A percentile compares a stretch with the other conserved stretches of the same genome.
Conservation (phyloP, 2,888 invertebrate genomes). For the Perizoma flavofasciatum region DNA sequence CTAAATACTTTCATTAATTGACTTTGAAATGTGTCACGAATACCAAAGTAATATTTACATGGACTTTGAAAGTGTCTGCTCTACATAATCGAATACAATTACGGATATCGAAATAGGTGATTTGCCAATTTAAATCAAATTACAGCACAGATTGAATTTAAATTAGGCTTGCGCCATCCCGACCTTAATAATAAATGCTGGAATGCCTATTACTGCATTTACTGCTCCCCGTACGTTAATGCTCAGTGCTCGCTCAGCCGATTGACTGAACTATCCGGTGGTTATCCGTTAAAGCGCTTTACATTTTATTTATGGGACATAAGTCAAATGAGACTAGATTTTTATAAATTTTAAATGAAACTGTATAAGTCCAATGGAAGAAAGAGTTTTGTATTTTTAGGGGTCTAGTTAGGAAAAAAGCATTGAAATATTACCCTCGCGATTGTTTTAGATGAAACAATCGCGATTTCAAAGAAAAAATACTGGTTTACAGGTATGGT, state of each 20-base stretch:
- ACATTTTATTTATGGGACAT: conserved; percentile 3
- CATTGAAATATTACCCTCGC: too few species aligned
- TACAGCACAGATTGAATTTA: conserved; percentile 23
- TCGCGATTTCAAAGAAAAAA: too few species aligned
- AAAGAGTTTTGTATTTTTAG: too few species aligned
- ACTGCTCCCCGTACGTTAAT: conserved; percentile 23
- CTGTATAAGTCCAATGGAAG: too few species aligned
- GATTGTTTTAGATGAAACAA: too few species aligned
- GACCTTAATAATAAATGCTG: conserved; percentile 26
- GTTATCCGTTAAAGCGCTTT: conserved; percentile 17
- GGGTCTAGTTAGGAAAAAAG: too few species aligned
- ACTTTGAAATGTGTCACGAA: conserved; percentile 3
- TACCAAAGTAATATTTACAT: not conserved
- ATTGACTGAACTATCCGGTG: conserved; percentile 26
- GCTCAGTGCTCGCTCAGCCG: conserved; percentile 24
- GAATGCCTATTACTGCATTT: conserved; percentile 23
- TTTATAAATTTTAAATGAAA: not conserved
- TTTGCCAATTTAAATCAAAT: conserved; percentile 26
- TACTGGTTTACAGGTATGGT: too few species aligned
- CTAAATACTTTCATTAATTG: conserved; percentile 14
- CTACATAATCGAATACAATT: conserved; percentile 14
- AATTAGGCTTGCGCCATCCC: conserved; percentile 24
- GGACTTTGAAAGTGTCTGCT: not conserved
- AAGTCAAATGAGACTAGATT: not conserved
- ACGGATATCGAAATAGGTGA: conserved; percentile 17